phyloP scores from a whole-genome alignment of 37 sponge, comb jelly and placozoan genomes.

The Beroe forskalii region DNA sequence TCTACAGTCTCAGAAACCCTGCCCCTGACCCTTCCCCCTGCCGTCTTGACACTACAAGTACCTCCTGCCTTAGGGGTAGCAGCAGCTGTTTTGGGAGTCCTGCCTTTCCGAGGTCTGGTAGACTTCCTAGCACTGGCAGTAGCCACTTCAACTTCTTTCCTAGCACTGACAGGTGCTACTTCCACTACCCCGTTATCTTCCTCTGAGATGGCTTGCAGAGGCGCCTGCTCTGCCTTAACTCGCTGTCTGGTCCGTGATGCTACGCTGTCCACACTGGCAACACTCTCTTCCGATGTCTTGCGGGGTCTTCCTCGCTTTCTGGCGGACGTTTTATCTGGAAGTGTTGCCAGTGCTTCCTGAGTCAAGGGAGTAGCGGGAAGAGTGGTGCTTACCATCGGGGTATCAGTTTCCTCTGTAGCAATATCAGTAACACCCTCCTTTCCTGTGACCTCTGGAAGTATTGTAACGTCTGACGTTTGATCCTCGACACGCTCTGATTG shows the following conservation, averaged over 20 bases:
- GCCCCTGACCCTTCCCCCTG: too few species aligned
- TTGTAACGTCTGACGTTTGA: background rate
- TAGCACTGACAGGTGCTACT: too few species aligned
- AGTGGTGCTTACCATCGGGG: too few species aligned
- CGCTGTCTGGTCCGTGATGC: background rate
- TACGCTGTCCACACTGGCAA: slow-evolving; percentile 21
- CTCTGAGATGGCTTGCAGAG: slow-evolving; percentile 20
- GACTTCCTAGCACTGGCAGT: background rate
- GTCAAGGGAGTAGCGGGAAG: background rate
- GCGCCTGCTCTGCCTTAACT: background rate
- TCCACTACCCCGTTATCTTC: too few species aligned
- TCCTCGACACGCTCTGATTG: background rate
- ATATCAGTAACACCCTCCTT: background rate
- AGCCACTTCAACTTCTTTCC: too few species aligned
- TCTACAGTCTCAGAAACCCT: slow-evolving; percentile 25
- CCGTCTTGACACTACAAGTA: background rate
- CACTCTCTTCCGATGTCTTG: background rate
- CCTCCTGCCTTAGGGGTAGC: background rate
- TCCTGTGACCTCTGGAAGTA: background rate
- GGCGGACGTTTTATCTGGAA: slow-evolving; percentile 6
- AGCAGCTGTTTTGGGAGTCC: background rate
- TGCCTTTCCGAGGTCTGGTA: background rate
- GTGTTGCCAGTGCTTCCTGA: background rate
- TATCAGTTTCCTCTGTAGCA: background rate
- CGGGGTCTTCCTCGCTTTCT: background rate